phyloP scores from a whole-genome alignment of 2,113 vertebrate genomes.

The Macquaria ambigua region DNA sequence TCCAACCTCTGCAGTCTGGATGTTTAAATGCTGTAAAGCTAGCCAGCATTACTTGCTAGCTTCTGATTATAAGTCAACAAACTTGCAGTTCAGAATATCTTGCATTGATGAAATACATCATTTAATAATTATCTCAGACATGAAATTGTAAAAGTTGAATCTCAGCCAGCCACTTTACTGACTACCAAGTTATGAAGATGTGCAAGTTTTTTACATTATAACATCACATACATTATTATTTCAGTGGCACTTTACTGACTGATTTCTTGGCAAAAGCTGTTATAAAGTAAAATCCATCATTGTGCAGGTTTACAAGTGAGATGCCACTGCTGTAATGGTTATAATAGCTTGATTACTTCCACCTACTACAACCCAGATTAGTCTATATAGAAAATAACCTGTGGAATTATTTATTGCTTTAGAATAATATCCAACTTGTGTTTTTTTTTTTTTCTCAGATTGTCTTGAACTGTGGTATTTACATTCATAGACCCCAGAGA shows the following conservation, averaged over 20 bases:
- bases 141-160: too few relatives aligned
- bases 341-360: background rate
- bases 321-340: background rate
- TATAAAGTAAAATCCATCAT: too few relatives aligned
- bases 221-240: background rate
- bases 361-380: background rate
- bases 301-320: background rate
- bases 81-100: background rate
- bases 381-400: background rate
- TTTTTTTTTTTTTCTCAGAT: background rate
- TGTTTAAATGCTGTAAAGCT: background rate
- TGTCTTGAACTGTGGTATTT: background rate
- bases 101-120: background rate
- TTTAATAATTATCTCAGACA: too few relatives aligned
- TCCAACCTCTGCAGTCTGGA: conserved; percentile 1
- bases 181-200: background rate
- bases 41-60: background rate
- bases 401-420: background rate
- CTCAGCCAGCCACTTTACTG: too few relatives aligned
- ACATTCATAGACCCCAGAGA: background rate
- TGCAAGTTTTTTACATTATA: background rate
- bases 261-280: background rate
- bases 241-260: background rate
- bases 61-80: background rate
- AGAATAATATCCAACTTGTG: background rate